These are phyloP conservation scores for Pygoscelis adeliae DNA, from an alignment of 2,113 vertebrate genomes.

Conservation along the genomic window DNA sequence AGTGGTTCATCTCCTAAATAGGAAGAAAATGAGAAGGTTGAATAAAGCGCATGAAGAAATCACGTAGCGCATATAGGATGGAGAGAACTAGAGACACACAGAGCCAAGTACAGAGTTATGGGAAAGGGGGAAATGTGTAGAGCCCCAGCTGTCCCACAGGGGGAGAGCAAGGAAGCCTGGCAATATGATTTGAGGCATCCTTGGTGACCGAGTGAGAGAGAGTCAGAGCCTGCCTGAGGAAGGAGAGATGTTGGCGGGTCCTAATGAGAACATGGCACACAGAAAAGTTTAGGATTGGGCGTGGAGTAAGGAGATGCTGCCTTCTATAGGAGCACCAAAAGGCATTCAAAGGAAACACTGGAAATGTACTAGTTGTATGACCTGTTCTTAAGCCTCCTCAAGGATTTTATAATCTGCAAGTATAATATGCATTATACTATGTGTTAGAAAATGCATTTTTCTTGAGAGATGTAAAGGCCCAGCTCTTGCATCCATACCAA, in stretches of 20 bases:
- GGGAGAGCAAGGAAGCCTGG: not conserved
- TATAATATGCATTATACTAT: not conserved
- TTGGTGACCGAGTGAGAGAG: not conserved
- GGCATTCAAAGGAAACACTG: not conserved
- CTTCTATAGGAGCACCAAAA: not conserved
- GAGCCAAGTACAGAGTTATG: not conserved
- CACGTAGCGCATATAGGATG: not conserved
- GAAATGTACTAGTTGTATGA: not conserved
- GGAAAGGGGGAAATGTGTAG: not conserved
- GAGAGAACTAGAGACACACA: not conserved
- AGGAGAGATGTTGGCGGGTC: not conserved
- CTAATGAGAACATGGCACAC: not conserved
- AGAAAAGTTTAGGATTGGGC: not conserved
- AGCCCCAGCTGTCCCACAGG: not conserved
- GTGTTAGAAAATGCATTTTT: not conserved
- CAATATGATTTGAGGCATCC: not conserved
- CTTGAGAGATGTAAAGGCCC: not conserved
- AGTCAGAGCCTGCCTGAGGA: not conserved
- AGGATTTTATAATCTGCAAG: not conserved
- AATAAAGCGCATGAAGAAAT: not conserved
- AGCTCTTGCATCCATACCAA: not conserved
- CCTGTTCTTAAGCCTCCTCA: not conserved
- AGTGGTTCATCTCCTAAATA: conserved; percentile 2
- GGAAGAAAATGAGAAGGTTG: not conserved
- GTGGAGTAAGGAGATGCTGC: accelerated